Base-by-base conservation (phyloP, 2,113 vertebrate genomes). In the Podarcis muralis region DNA sequence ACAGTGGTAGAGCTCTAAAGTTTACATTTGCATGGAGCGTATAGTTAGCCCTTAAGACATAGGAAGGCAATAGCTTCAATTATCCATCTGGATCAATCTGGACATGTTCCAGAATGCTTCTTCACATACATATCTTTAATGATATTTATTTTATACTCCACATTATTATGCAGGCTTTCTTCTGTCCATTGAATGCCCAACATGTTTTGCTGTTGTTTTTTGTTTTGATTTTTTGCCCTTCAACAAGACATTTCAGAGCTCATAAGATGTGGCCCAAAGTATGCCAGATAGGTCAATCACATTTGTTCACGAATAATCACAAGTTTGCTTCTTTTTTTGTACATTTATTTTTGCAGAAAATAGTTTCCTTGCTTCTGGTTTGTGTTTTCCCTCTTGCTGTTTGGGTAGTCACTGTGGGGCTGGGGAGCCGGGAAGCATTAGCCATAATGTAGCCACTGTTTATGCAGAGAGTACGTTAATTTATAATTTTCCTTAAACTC, bases 401-500 rank as follows among this genome's bases (percentile, higher is more conserved):
- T 93, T 89, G 81, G 93, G 72, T 87, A 23, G 3, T 91, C 68
- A 65, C 78, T 89, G 16, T 53, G 1, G 62, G 91, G 68, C 57
- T 71, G 81, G 83, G 40, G 88, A 65, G 93, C 68, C 57, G 65
- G 66, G 83, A 87, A 71, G 83, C 90, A 82, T 92, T 94, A 94
- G 88, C 81, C 30, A 72, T 90, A 93, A 83, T 78, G 74, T 53
- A 76, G 76, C 92, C 81, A 68, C 79, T 40, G 88, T 92, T 92
- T 85, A 71, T 43, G 79, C 84, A 82, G 79, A 77, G 84, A 87
- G 65, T 79, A 92, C 59, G 75, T 86, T 91, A 71, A 83, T 90
- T 90, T 90, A 83, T 95, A 91, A 94, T 95, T 95, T 97, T 94
- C 95, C 96, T 96, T 96, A 95, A 93, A 91, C 88, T 94, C 81